A percentile compares a stretch with the other conserved stretches of the same genome.
Conservation (phyloP, 1,140 invertebrate species). For the Alviniconcha marisindica region DNA sequence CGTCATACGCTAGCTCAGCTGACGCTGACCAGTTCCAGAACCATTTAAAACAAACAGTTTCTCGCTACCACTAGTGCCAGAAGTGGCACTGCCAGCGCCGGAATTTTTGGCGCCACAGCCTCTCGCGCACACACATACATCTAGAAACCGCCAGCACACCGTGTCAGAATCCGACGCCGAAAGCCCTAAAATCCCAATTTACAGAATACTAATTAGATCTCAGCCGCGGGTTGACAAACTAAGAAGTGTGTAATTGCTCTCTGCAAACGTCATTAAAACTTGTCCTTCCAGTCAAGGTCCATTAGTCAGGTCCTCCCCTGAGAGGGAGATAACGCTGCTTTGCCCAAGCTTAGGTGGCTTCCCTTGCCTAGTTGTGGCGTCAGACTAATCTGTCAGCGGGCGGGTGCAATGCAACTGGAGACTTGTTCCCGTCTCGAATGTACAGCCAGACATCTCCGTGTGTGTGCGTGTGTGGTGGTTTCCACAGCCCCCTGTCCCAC, state of each 20-base stretch:
- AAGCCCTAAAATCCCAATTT: slow-evolving; percentile 1
- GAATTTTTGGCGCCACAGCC: too few relatives aligned
- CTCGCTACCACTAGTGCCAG: too few relatives aligned
- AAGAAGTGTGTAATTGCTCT: not conserved
- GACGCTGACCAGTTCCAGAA: too few relatives aligned
- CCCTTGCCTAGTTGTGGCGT: slow-evolving; percentile 17
- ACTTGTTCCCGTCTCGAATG: not conserved
- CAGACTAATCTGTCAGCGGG: not conserved
- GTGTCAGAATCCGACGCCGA: not conserved
- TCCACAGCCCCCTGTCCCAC: not conserved
- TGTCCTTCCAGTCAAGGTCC: not conserved
- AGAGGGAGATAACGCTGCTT: slow-evolving; percentile 6
- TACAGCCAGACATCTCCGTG: too few relatives aligned
- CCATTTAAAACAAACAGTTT: too few relatives aligned
- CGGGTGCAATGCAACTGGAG: not conserved
- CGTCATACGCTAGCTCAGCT: too few relatives aligned
- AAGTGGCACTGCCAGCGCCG: too few relatives aligned
- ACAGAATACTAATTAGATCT: slow-evolving; percentile 24
- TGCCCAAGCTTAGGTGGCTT: slow-evolving; percentile 6
- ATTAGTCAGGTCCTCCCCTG: not conserved
- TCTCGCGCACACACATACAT: not conserved
- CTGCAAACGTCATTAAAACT: not conserved
- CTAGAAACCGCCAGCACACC: not conserved
- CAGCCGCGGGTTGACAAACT: not conserved
- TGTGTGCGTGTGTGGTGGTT: too few relatives aligned